Evolutionary conservation across 2,888 invertebrate species (phyloP), one percentile per base, ranked within the genome.

Genomic region (Dorcus parallelipipedus): DNA sequence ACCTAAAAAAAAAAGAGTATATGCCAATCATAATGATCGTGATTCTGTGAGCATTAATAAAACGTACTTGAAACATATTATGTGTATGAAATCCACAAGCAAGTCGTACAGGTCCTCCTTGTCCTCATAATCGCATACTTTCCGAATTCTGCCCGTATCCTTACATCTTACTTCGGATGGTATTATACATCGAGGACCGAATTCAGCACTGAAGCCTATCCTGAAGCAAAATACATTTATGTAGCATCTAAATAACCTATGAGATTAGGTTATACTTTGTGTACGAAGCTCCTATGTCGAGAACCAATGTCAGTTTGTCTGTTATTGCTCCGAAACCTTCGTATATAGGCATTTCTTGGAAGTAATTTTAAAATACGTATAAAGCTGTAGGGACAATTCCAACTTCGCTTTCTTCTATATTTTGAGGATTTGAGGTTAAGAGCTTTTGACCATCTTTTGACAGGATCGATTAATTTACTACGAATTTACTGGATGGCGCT

Each of bases 151-250:
- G 7, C 86, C 85, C 49, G 85, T 84, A 52, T 83, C 82, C 2
- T 87, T 80, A 70, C 88, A 86, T 76, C 84, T 86, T 47, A 91
- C 85, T 76, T 89, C 86, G 0, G 93, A 89, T 51, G 88, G 87
- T 62, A 96, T 86, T 62, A 97, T 95, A 73, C 91, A 91, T 65
- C 96, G 83, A 26, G 97, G 97, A 40, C 89, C 87, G 50, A 87
- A 84, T 79, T 97, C 97, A 8, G 93, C 93, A 33, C 93, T 91
- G 78, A 96, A 94, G 26, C 97, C 97, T 76, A 94, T 90, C 78
- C 96, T 96, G 66, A 38, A 79, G 71, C 40, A 49, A 41, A 20
- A 3, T 17, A 45, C 10, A 33, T 26, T 9, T 47, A 43, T 59
- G 20, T 56, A 41, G 20, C 9, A 49, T 47, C 39, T 14, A 49